Evolutionary conservation across 1,140 invertebrate genomes (phyloP).

Genomic region (Melanaphis sacchari): DNA sequence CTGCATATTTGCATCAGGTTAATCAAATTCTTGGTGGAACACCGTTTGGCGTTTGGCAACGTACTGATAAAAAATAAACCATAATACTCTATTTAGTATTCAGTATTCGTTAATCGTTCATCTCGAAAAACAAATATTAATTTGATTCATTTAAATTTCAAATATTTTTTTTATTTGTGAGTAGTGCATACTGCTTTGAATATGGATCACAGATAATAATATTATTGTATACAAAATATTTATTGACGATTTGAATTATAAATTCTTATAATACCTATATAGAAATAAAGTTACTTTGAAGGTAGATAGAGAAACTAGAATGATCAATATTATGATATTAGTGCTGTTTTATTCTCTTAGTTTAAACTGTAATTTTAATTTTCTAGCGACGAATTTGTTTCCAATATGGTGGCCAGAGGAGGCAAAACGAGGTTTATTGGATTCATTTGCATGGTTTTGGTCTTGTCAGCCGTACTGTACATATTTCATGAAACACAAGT

Average conservation of each 20-base stretch:
- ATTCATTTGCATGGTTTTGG: conserved; percentile 59
- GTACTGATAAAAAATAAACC: background rate
- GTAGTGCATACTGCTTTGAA: background rate
- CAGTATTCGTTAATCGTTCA: background rate
- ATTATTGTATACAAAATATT: background rate
- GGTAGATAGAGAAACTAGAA: background rate
- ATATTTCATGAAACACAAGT: conserved; percentile 61
- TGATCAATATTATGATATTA: background rate
- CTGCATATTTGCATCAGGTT: background rate
- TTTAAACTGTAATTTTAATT: background rate
- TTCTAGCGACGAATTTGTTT: conserved; percentile 53
- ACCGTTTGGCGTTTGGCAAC: background rate
- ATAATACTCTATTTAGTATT: no score
- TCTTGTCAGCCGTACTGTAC: conserved; percentile 60
- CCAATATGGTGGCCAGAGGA: conserved; percentile 59
- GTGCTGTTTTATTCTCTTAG: background rate
- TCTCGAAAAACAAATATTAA: background rate
- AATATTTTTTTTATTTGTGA: background rate
- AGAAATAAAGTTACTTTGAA: no score
- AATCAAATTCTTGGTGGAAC: background rate
- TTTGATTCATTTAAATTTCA: background rate
- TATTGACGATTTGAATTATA: background rate
- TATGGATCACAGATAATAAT: background rate
- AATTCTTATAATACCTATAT: background rate
- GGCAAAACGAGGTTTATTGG: conserved; percentile 60